Evolutionary conservation across 2,113 vertebrate genomes (phyloP), one percentile per base, ranked within the genome.

Genomic region (Ictidomys tridecemlineatus): DNA sequence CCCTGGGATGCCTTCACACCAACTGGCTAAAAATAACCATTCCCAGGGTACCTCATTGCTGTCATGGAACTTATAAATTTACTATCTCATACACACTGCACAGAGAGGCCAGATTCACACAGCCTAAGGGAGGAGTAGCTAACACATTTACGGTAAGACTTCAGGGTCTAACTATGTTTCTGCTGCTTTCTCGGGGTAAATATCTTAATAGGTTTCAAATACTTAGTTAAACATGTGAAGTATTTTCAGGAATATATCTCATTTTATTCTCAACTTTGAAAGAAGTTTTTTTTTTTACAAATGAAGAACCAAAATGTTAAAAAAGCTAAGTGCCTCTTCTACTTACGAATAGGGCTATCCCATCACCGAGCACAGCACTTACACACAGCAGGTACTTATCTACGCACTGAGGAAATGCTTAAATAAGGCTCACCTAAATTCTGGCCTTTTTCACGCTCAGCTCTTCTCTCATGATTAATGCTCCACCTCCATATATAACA

Each of bases 11-110:
- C 34, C 69, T 97, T 91, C 37, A 42, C 56, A 82, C 39, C 72
- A 87, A 37, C 51, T 51, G 69, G n/a, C 88, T 96, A 93, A 93
- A 97, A 96, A 95, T 69, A 97, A 65, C 76, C 77, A 92, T 80
- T 53, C 85, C 65, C 37, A 17, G 53, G 39, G 77, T 77, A 91
- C 89, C 28, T 86, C 85, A 63, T 73, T 85, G 34, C 85, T 94
- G 86, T 77, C 72, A 73, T 34, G 45, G 65, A 94, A 80, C 67
- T 94, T 95, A 73, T 9, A 94, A 92, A 97, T 92, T 90, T 86
- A 45, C 76, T 88, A 12, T 58, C 69, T 74, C 79, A 82, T 20
- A 89, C 16, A 80, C n/a, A 65, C 16, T 61, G 37, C 48, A 28
- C 48, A 78, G 45, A 89, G 53, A 95, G 39, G 34, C 63, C 89